phyloP scores from a whole-genome alignment of 2,888 invertebrate genomes.

The Ectemnius continuus region DNA sequence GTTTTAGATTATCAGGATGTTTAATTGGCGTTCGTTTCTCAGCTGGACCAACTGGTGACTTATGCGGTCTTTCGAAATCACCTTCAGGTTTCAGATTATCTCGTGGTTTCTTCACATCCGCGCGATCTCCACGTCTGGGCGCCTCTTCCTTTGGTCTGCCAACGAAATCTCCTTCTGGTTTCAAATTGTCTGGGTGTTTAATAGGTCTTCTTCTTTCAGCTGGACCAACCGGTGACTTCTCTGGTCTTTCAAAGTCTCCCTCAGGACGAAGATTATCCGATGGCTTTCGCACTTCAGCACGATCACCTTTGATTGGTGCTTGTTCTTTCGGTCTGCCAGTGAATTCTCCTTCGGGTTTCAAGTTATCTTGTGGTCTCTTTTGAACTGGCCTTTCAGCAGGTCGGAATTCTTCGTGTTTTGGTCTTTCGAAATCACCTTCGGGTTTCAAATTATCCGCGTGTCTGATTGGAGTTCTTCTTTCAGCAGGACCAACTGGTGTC shows the following conservation, averaged over 20 bases:
- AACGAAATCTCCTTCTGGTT: conserved; percentile 79
- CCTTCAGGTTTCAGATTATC: conserved; percentile 79
- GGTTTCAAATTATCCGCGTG: conserved; percentile 80
- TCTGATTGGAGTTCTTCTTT: conserved; percentile 68
- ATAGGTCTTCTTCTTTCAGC: conserved; percentile 79
- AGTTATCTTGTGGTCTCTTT: conserved; percentile 79
- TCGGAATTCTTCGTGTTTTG: conserved; percentile 80
- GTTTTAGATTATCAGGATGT: conserved; percentile 80
- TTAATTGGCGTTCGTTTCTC: conserved; percentile 73
- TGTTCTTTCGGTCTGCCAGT: conserved; percentile 70
- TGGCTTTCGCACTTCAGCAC: conserved; percentile 80
- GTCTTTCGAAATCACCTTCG: conserved; percentile 81
- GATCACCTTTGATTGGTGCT: conserved; percentile 79
- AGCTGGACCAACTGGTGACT: conserved; percentile 59
- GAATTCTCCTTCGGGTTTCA: conserved; percentile 81
- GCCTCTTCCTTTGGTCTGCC: conserved; percentile 76
- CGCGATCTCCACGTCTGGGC: conserved; percentile 68
- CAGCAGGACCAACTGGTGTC: conserved; percentile 71
- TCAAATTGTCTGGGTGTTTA: conserved; percentile 80
- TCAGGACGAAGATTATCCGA: conserved; percentile 79
- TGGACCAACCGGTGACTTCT: conserved; percentile 74
- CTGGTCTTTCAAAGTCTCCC: conserved; percentile 80
- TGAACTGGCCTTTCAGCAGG: conserved; percentile 81
- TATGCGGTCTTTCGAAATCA: conserved; percentile 78
- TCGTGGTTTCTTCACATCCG: conserved; percentile 73